phyloP scores from a whole-genome alignment of 2,113 vertebrate genomes.

The Canis aureus region DNA sequence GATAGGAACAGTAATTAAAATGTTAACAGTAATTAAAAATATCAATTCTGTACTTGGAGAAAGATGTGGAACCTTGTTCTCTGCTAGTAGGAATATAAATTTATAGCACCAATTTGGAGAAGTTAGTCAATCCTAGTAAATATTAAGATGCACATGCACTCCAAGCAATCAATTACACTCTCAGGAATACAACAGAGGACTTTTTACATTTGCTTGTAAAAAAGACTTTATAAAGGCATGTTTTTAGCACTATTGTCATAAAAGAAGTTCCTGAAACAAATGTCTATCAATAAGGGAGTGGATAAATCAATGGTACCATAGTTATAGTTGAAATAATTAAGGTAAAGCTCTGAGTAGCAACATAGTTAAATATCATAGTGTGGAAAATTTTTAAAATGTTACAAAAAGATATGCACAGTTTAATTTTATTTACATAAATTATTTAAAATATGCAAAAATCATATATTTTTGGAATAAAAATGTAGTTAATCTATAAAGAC shows the following conservation, averaged over 20 bases:
- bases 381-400: background rate
- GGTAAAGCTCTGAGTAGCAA: background rate
- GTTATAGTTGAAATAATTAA: conserved; percentile 7
- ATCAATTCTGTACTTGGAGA: background rate
- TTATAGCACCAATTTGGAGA: background rate
- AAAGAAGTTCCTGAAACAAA: background rate
- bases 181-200: background rate
- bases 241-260: background rate
- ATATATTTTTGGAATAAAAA: background rate
- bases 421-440: background rate
- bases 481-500: background rate
- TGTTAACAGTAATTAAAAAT: conserved; percentile 18
- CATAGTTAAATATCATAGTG: background rate
- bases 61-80: background rate
- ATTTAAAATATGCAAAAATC: background rate
- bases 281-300: background rate
- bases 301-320: background rate
- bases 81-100: background rate
- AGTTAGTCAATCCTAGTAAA: conserved; percentile 17
- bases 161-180: background rate
- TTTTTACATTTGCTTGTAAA: background rate
- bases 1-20: background rate
- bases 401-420: background rate
- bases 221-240: background rate
- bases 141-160: background rate